phyloP scores from a whole-genome alignment of 2,113 vertebrate species.

The Callipepla squamata region DNA sequence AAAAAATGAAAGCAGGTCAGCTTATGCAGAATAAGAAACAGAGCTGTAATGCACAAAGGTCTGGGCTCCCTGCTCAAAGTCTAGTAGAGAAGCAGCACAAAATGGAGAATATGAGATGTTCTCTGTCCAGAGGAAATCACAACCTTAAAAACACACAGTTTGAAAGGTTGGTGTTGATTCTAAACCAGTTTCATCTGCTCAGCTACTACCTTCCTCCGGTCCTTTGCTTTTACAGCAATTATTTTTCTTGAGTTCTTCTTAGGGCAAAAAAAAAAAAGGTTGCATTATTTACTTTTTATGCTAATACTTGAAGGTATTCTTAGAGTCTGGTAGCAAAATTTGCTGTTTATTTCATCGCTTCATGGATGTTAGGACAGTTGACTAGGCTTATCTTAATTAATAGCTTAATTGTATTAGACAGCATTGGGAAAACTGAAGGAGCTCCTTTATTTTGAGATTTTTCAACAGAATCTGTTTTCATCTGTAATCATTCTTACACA shows the following conservation, averaged over 20 bases:
- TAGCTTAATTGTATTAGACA: neutral
- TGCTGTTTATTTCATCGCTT: neutral
- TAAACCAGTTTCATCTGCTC: neutral
- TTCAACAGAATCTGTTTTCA: neutral
- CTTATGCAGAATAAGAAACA: neutral
- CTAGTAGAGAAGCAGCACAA: rapidly evolving
- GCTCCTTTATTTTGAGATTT: neutral
- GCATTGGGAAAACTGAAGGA: rapidly evolving
- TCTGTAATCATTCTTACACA: neutral
- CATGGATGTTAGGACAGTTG: neutral
- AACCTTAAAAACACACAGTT: neutral
- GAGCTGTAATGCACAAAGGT: neutral
- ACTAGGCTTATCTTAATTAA: neutral
- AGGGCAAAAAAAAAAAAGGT: neutral
- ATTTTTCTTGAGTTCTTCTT: constrained; percentile 30
- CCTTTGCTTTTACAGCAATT: constrained; percentile 24
- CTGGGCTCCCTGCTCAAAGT: neutral
- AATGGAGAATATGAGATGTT: neutral
- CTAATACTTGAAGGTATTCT: neutral
- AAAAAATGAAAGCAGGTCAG: neutral
- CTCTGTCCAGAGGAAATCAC: neutral
- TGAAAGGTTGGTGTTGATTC: neutral
- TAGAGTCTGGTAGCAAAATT: neutral
- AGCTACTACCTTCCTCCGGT: neutral
- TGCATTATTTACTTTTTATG: constrained; percentile 13